These are phyloP conservation scores for Heteractis magnifica DNA, from an alignment of 92 coral and sea anemone species.

Conservation along the genomic window DNA sequence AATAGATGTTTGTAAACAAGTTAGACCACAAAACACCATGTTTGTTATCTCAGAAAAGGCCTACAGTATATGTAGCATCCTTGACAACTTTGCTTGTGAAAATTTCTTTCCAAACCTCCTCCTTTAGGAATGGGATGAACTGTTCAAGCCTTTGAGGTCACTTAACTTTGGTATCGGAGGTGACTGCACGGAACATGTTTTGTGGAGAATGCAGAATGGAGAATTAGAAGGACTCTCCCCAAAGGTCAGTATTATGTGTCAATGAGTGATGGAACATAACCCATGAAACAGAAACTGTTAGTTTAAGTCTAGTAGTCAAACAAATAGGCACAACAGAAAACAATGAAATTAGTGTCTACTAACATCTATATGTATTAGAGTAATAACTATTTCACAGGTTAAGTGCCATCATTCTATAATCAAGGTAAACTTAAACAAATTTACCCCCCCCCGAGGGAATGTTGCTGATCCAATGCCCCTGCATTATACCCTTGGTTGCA, in stretches of 20 bases:
- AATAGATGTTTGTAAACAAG: too few relatives aligned
- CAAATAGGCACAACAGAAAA: too few relatives aligned
- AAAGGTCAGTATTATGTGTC: conserved; percentile 45
- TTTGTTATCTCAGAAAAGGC: not conserved
- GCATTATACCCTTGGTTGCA: too few relatives aligned
- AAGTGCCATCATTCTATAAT: too few relatives aligned
- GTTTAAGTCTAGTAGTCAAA: too few relatives aligned
- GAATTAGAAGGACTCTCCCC: conserved; percentile 71
- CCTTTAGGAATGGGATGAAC: conserved; percentile 77
- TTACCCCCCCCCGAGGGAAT: too few relatives aligned
- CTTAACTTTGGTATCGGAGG: conserved; percentile 91
- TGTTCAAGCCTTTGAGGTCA: conserved; percentile 78
- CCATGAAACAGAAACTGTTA: too few relatives aligned
- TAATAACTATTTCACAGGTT: too few relatives aligned
- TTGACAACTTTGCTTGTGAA: not conserved
- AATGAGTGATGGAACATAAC: not conserved
- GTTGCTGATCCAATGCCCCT: too few relatives aligned
- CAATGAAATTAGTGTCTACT: too few relatives aligned
- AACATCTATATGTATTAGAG: not conserved
- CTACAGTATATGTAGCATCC: not conserved
- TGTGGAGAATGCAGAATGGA: conserved; percentile 95
- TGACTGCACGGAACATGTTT: conserved; percentile 79
- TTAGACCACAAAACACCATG: too few relatives aligned
- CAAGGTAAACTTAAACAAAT: too few relatives aligned
- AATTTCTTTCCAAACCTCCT: not conserved